phyloP scores from a whole-genome alignment of 2,113 vertebrate genomes.

The Xenotilapia longispinis region DNA sequence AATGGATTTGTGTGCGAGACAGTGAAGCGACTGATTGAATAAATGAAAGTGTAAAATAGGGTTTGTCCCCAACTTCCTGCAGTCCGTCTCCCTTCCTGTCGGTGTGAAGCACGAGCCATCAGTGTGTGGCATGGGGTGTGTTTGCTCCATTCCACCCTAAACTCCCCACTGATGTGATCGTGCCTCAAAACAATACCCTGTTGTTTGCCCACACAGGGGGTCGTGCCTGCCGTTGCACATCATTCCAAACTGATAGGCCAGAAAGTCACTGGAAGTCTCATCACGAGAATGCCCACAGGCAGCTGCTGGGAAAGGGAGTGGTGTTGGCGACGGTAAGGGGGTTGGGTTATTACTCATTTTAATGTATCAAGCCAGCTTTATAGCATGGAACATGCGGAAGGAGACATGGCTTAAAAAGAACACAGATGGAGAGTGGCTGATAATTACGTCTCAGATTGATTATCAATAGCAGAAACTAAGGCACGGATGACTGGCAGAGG shows the following conservation, averaged over 20 bases:
- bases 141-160: not conserved
- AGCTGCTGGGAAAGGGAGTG: not conserved
- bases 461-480: conserved; percentile 33
- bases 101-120: not conserved
- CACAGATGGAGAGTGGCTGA: too few species aligned
- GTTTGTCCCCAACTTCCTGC: not conserved
- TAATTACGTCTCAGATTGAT: too few species aligned
- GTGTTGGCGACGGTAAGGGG: not conserved
- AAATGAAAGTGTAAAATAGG: not conserved
- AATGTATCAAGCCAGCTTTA: too few species aligned
- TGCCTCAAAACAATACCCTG: not conserved
- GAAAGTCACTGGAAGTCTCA: conserved; percentile 37
- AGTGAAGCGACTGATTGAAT: not conserved
- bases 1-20: not conserved
- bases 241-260: not conserved
- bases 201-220: not conserved
- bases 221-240: not conserved
- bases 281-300: conserved; percentile 22
- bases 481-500: not conserved
- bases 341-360: not conserved
- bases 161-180: not conserved
- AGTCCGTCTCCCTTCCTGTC: not conserved
- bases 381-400: too few species aligned
- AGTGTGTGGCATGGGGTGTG: not conserved
- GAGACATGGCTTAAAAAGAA: too few species aligned